Base-by-base conservation (phyloP, 2,888 invertebrate genomes). In the Cantharis flavilabris region DNA sequence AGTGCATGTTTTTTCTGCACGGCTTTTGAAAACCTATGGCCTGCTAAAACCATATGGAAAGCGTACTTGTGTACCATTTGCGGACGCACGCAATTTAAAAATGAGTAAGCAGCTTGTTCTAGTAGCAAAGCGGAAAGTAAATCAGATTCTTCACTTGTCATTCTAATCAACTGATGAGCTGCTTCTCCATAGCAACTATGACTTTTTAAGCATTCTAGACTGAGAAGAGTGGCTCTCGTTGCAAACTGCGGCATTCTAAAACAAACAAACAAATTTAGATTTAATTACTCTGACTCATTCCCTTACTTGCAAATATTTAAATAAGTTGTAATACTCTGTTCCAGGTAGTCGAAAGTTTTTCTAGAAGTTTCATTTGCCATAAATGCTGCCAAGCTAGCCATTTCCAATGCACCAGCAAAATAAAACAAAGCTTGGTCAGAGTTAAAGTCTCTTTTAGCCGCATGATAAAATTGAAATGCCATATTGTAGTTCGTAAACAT, bases 131-230 rank as follows among this genome's bases (percentile, higher is more conserved):
- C 99, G 81, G 97, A 97, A 75, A 97, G 92, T 74, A 99, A 90
- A 89, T 99, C 98, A n/a, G 97, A 97, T 87, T 99, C 98, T 89
- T 98, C 98, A 82, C 96, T 96, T 10, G 98, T 98, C 96, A 98
- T 96, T 78, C 97, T 93, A 83, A 98, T 97, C 71, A 97, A 92
- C 87, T 97, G 97, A 86, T 95, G 95, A 0, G 98, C 98, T n/a
- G 98, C 98, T 87, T 99, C 98, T 11, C 95, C 94, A 85, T 94
- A 95, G 83, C 95, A 90, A 49, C 93, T 93, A 62, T 94, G 91
- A 64, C 93, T 92, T 87, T 95, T 94, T 72, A 98, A 89, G 84
- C 97, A 97, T 84, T 98, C 96, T 4, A 95, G 94, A 81, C 97
- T 97, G 3, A 98, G 90, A 70, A 99, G 89, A 0, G 98, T 97